phyloP scores from a whole-genome alignment of 2,113 vertebrate genomes.

The Toxostoma redivivum region DNA sequence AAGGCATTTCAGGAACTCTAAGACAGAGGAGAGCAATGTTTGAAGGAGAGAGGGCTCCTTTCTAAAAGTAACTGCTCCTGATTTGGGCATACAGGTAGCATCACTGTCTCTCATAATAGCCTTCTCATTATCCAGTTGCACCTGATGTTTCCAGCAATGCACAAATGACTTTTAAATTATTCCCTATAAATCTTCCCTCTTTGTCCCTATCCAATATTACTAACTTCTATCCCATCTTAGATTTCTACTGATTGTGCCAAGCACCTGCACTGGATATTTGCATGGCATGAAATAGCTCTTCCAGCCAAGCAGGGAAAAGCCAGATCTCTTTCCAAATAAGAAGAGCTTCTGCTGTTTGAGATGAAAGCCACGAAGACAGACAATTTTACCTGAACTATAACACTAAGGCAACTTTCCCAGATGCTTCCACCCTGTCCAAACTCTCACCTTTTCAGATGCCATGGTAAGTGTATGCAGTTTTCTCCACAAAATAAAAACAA shows the following conservation, averaged over 20 bases:
- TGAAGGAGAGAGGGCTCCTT: neutral
- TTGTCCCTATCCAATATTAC: neutral
- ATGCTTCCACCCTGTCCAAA: neutral
- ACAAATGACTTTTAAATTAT: neutral
- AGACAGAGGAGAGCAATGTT: neutral
- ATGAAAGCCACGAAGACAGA: neutral
- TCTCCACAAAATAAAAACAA: neutral
- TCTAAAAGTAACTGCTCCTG: neutral
- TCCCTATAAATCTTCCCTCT: neutral
- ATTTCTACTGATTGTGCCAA: neutral
- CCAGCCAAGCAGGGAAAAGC: neutral
- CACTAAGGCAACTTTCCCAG: neutral
- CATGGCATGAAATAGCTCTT: neutral
- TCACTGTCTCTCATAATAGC: neutral
- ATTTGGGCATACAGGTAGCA: neutral
- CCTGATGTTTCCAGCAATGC: neutral
- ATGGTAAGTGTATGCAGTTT: neutral
- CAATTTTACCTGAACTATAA: neutral
- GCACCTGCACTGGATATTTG: neutral
- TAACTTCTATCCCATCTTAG: neutral
- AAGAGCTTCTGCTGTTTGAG: neutral
- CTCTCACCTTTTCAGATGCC: constrained; percentile 63
- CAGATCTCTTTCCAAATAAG: neutral
- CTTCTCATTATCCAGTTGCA: neutral
- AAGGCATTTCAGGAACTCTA: neutral